Conservation (phyloP, 2,797 vertebrate species). For the Sarcoramphus papa region DNA sequence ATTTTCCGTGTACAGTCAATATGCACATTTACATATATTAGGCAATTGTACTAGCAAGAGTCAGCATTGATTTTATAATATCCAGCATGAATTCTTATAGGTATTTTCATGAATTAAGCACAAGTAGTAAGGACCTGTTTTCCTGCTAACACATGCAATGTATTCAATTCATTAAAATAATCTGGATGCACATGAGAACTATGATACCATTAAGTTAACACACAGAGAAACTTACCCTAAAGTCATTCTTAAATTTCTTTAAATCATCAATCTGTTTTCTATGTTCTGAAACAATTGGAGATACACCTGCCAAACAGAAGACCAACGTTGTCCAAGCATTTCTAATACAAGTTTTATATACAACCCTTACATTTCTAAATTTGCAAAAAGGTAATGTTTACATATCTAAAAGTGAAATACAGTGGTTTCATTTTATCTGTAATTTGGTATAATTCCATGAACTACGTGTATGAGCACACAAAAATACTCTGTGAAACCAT, state of each 20-base stretch:
- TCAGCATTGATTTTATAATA: conserved; percentile 28
- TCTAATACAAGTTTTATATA: neutral
- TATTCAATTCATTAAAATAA: neutral
- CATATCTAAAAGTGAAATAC: neutral
- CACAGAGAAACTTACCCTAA: conserved; percentile 86
- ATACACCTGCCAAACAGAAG: conserved; percentile 79
- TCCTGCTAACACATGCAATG: neutral
- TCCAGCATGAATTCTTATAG: neutral
- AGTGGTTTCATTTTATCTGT: neutral
- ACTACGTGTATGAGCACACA: neutral
- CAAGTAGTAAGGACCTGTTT: neutral
- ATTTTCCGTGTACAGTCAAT: neutral
- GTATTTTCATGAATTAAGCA: neutral
- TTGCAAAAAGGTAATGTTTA: neutral
- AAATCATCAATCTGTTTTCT: conserved; percentile 99
- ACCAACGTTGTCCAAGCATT: conserved; percentile 13
- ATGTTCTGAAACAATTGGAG: conserved; percentile 90
- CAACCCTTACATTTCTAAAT: neutral
- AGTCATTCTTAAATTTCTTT: conserved; percentile 98
- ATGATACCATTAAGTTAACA: neutral
- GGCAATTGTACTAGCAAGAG: neutral
- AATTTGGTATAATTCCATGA: neutral
- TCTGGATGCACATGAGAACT: neutral
- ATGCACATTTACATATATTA: neutral
- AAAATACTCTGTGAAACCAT: neutral